A percentile compares a stretch with the other conserved stretches of the same genome.
Conservation (phyloP, 2,113 vertebrate species). For the Sinocyclocheilus anophthalmus region DNA sequence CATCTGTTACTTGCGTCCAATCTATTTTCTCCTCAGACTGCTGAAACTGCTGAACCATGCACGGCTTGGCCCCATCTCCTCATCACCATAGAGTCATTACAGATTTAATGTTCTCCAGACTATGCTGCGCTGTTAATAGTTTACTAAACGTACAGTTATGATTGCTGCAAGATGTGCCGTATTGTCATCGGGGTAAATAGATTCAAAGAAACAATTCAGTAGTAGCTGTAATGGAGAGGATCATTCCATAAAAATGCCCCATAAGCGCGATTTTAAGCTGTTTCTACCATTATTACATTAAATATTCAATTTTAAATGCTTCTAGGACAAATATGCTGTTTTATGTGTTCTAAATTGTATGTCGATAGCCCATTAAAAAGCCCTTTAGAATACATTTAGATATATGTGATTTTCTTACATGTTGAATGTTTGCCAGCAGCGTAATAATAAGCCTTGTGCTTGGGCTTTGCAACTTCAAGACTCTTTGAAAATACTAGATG, state of each 20-base stretch:
- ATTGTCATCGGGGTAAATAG: not conserved
- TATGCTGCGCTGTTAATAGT: slow-evolving; percentile 31
- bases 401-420: too few species aligned
- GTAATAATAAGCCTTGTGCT: too few species aligned
- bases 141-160: slow-evolving; percentile 40
- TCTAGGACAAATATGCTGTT: too few species aligned
- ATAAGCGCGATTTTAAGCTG: not conserved
- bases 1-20: slow-evolving; percentile 66
- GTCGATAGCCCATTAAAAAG: too few species aligned
- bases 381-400: too few species aligned
- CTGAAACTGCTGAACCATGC: slow-evolving; percentile 47
- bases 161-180: slow-evolving; percentile 6
- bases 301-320: too few species aligned
- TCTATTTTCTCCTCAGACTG: slow-evolving; percentile 50
- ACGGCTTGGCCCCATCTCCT: slow-evolving; percentile 37
- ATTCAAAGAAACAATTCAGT: not conserved
- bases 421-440: too few species aligned
- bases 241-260: not conserved
- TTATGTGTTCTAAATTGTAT: not conserved
- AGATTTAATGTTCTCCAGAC: slow-evolving; percentile 37
- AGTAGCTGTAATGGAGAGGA: not conserved
- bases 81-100: slow-evolving; percentile 40
- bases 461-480: too few species aligned
- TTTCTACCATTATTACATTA: too few species aligned
- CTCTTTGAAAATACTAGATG: too few species aligned